Evolutionary conservation across 2,888 invertebrate species (phyloP), one percentile per base, ranked within the genome.

Genomic region (Trachelus troglodyta): DNA sequence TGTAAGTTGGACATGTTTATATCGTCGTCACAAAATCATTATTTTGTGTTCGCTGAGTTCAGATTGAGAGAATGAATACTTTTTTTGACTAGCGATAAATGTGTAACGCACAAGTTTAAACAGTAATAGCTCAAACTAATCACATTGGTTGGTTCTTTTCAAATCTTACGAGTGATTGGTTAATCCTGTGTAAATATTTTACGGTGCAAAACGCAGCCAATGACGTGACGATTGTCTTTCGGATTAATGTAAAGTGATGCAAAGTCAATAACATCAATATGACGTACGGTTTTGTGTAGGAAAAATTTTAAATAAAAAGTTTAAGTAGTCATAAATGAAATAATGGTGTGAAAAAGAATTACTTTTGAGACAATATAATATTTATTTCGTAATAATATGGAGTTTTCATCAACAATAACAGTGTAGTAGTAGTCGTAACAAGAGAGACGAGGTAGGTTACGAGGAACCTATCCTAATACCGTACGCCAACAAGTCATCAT

Each of bases 371-470:
- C 89, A 90, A 91, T 91, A 91, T 91, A 78, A 76, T 78, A 91
- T 91, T 91, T 91, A 91, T 91, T 91, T 91, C 86, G 90, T 90
- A 89, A 87, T 90, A 89, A 88, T 91, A 90, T 88, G 89, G 90
- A 91, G 89, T 89, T 90, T 88, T 89, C 88, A 86, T 90, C 89
- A 91, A 91, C 91, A 91, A 91, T 91, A 91, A 91, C 91, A 91
- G 90, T 90, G 88, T 91, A 89, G 85, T 88, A 89, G 89, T 90
- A 90, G 90, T 90, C 89, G 89, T 90, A 91, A 90, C 90, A 90
- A 91, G 90, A 91, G 88, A 91, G 89, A 90, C 88, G 90, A 90
- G 90, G 90, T 90, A 90, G 90, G 90, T 90, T 86, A 83, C 89
- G 82, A 89, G 85, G 86, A 90, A 91, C 89, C 89, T 88, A 89